Conservation (phyloP, 2,888 invertebrate genomes). For the Drosophila lacicola region DNA sequence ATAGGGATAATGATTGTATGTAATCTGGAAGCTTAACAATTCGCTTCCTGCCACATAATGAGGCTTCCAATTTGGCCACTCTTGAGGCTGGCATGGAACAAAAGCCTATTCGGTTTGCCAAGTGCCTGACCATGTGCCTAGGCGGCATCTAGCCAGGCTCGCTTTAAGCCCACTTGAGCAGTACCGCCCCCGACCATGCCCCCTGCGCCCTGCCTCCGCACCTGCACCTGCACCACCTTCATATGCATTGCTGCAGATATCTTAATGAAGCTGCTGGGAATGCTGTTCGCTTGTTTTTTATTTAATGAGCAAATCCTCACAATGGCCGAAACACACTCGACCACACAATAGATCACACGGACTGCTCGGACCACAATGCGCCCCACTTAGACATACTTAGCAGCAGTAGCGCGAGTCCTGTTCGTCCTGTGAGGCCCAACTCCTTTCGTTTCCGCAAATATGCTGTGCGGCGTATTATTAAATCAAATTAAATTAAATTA, state of each 20-base stretch:
- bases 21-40: background rate
- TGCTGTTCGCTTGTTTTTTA: conserved; percentile 18
- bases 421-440: conserved; percentile 6
- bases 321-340: conserved; percentile 45
- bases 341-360: conserved; percentile 66
- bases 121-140: conserved; percentile 18
- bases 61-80: conserved; percentile 1
- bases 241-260: conserved; percentile 18
- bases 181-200: background rate
- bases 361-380: conserved; percentile 38
- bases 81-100: background rate
- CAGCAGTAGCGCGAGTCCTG: conserved; percentile 10
- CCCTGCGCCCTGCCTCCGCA: background rate
- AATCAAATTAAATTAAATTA: conserved; percentile 80
- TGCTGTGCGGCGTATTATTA: conserved; percentile 58
- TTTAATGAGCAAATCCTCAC: conserved; percentile 66
- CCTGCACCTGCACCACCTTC: background rate
- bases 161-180: conserved; percentile 16
- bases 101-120: conserved; percentile 22
- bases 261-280: conserved; percentile 48
- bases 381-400: conserved; percentile 77
- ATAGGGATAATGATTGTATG: background rate
- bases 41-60: background rate
- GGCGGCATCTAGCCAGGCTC: conserved; percentile 26
- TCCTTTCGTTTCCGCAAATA: conserved; percentile 5